Evolutionary conservation across 53 echinoderm and acorn worm genomes (phyloP), one percentile per base, ranked within the genome.

Genomic region (Echinarachnius parma): DNA sequence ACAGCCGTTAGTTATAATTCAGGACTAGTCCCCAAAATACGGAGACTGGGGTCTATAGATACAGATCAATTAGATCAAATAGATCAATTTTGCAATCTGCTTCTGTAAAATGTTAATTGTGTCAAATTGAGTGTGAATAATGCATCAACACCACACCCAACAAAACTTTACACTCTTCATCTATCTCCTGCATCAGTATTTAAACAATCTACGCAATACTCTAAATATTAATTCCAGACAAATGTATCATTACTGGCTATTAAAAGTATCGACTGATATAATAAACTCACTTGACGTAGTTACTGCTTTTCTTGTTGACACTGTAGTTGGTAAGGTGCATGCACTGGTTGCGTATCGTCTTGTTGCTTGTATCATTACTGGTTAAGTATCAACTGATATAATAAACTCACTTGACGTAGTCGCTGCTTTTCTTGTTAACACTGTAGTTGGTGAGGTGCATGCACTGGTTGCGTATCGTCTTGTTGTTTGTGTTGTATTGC

Each of bases 271-370:
- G n/a, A n/a, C n/a, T 21, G 20, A 33, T 18, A 16, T 13, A 29
- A 9, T 7, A 29, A 14, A 60, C 87, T 84, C 71, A 98, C 98
- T 87, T 98, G 82, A 98, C 98, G 75, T 91, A 98, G 53, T 98
- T 91, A 44, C 79, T 76, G 64, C 98, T 98, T 59, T 83, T 76
- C 78, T 98, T 98, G 78, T 98, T 98, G 35, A 98, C 64, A 37
- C 98, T 98, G 82, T 98, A 98, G 78, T 98, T 98, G 2, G 98
- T 98, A 22, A 98, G 85, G 75, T 98, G 98, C 98, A 98, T 98
- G 74, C 85, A 85, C n/a, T 85, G 85, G 53, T 98, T 98, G 48
- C 82, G 78, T 48, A 98, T 98, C 10, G 90, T 90, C 81, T 91
- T 91, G 61, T 87, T 90, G 79, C 77, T 87, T 36, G n/a, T 16